phyloP scores from a whole-genome alignment of 2,888 invertebrate genomes.

The Oscheius sp. region DNA sequence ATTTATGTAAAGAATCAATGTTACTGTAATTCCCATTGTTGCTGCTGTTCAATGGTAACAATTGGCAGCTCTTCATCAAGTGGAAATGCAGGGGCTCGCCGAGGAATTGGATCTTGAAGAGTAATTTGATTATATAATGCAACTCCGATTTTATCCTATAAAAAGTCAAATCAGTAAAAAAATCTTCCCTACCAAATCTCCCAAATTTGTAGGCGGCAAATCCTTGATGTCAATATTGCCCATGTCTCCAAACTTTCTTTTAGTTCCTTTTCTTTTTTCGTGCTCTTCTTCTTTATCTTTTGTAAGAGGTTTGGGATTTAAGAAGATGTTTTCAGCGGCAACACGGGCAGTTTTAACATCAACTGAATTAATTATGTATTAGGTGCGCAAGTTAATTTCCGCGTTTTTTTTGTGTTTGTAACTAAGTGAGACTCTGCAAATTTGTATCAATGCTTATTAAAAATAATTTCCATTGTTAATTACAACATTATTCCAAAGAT shows the following conservation, averaged over 20 bases:
- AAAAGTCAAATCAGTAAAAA: background rate
- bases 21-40: no score
- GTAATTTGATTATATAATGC: slow-evolving; percentile 16
- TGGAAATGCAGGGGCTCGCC: no score
- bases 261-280: background rate
- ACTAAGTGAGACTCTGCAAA: no score
- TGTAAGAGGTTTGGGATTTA: no score
- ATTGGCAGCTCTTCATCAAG: background rate
- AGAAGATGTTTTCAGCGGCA: background rate
- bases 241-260: background rate
- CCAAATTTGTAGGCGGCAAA: background rate
- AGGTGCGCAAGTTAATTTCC: no score
- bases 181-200: background rate
- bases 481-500: no score
- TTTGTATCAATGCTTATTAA: no score
- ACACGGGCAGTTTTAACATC: background rate
- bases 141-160: slow-evolving; percentile 4
- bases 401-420: no score
- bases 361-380: background rate
- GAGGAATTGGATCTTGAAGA: slow-evolving; percentile 10
- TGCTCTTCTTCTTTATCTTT: no score
- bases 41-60: no score
- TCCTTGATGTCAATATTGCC: background rate
- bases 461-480: no score
- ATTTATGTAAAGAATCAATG: no score